Evolutionary conservation across 1,140 invertebrate species (phyloP).

Genomic region (Bombus waltoni): DNA sequence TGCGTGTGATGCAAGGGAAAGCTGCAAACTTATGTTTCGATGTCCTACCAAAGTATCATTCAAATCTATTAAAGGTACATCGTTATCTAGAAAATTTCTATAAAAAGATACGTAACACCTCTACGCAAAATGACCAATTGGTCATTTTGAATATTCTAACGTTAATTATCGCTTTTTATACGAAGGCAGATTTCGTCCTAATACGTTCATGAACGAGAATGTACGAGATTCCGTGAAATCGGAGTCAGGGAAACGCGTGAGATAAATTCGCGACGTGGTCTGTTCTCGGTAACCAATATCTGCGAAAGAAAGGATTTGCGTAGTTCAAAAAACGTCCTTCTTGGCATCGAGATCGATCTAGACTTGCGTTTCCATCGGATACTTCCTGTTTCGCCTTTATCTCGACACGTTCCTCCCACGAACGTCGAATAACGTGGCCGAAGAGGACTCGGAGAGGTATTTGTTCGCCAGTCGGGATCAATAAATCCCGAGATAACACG

Average conservation of each 20-base stretch:
- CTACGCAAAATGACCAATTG: not conserved
- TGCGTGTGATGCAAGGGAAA: too few relatives aligned
- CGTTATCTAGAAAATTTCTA: too few relatives aligned
- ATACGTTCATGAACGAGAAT: not conserved
- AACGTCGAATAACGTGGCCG: not conserved
- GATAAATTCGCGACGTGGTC: slow-evolving; percentile 10
- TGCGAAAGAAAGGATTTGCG: slow-evolving; percentile 22
- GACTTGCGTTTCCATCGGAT: not conserved
- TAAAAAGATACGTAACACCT: too few relatives aligned
- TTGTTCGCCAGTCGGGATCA: not conserved
- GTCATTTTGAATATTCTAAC: not conserved
- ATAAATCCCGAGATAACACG: slow-evolving; percentile 33
- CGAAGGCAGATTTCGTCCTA: not conserved
- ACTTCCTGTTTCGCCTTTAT: slow-evolving; percentile 22
- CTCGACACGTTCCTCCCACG: slow-evolving; percentile 19
- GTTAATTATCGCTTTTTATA: too few relatives aligned
- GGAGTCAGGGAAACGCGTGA: not conserved
- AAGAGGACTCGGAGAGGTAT: not conserved
- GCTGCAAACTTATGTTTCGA: too few relatives aligned
- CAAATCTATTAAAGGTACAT: too few relatives aligned
- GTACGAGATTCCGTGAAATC: not conserved
- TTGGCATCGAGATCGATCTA: not conserved
- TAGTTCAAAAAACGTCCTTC: not conserved
- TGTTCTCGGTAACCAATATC: slow-evolving; percentile 7
- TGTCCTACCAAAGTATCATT: too few relatives aligned